Percentiles rank a stretch among this genome's conserved stretches.
phyloP scores from a whole-genome alignment of 2,797 vertebrate species.

The Glyptemys insculpta region DNA sequence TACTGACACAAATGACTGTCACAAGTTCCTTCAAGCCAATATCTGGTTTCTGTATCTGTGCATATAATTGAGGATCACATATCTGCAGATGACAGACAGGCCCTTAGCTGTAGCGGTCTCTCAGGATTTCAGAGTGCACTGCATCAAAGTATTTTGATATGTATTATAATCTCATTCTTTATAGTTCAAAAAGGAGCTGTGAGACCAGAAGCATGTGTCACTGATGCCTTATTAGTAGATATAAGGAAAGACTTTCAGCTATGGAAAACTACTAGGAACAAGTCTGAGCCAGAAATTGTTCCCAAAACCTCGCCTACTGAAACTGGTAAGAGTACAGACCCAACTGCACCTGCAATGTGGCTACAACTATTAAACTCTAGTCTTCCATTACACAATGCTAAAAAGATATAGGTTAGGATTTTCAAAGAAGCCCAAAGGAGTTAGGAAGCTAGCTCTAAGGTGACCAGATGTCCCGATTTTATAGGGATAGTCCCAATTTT shows the following conservation, averaged over 20 bases:
- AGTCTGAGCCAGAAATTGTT: conserved; percentile 82
- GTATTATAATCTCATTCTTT: neutral
- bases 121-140: neutral
- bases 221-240: conserved; percentile 87
- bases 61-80: conserved; percentile 48
- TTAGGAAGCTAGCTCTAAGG: neutral
- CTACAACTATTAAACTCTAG: neutral
- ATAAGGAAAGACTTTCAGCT: conserved; percentile 89
- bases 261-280: conserved; percentile 86
- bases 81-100: conserved; percentile 48
- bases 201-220: conserved; percentile 85
- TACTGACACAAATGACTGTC: conserved; percentile 50
- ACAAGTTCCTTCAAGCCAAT: conserved; percentile 33
- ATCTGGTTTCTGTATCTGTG: conserved; percentile 50
- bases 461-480: too few species aligned
- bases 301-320: conserved; percentile 69
- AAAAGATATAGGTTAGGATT: neutral
- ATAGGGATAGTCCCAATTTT: too few species aligned
- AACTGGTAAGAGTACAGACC: conserved; percentile 74
- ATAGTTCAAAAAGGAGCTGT: conserved; percentile 81
- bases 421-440: neutral
- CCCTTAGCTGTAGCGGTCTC: neutral
- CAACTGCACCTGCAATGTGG: neutral
- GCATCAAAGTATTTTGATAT: neutral
- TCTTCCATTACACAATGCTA: neutral